Percentiles rank a stretch among this genome's conserved stretches.
phyloP scores from a whole-genome alignment of 2,888 invertebrate species.

The Eupithecia dodoneata region DNA sequence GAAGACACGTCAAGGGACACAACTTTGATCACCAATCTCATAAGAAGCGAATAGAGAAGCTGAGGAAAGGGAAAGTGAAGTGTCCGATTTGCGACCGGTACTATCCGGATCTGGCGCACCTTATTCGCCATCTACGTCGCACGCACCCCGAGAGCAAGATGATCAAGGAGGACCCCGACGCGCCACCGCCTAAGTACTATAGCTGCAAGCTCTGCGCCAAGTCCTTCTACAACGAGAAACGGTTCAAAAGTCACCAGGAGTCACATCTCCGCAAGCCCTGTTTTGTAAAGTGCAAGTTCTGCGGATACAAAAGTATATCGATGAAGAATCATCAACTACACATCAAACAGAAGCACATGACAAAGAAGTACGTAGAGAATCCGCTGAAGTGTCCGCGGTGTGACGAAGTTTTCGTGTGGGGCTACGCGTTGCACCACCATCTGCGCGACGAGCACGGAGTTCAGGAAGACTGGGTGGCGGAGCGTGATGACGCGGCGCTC shows the following conservation, averaged over 20 bases:
- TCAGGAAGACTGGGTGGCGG: conserved; percentile 76
- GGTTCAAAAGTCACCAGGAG: conserved; percentile 70
- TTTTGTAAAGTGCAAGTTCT: conserved; percentile 79
- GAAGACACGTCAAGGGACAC: conserved; percentile 81
- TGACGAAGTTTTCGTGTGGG: conserved; percentile 69
- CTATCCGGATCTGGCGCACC: conserved; percentile 72
- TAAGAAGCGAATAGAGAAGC: conserved; percentile 70
- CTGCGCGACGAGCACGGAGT: conserved; percentile 71
- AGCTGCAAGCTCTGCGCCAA: conserved; percentile 79
- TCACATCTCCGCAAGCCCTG: conserved; percentile 74
- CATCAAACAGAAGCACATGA: conserved; percentile 69
- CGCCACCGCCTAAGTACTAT: conserved; percentile 67
- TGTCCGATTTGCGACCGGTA: conserved; percentile 76
- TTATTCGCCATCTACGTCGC: conserved; percentile 75
- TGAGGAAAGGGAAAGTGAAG: conserved; percentile 74
- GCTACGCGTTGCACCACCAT: conserved; percentile 76
- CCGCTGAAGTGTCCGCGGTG: conserved; percentile 75
- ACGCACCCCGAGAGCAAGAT: conserved; percentile 81
- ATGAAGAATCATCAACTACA: conserved; percentile 72
- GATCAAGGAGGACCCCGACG: conserved; percentile 80
- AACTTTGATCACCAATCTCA: conserved; percentile 77
- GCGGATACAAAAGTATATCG: conserved; percentile 74
- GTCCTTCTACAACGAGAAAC: conserved; percentile 69
- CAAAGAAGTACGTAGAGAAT: conserved; percentile 69
- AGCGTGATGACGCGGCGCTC: conserved; percentile 59